A percentile compares a stretch with the other conserved stretches of the same genome.
phyloP scores from a whole-genome alignment of 2,113 vertebrate species.

The Anoura caudifer region DNA sequence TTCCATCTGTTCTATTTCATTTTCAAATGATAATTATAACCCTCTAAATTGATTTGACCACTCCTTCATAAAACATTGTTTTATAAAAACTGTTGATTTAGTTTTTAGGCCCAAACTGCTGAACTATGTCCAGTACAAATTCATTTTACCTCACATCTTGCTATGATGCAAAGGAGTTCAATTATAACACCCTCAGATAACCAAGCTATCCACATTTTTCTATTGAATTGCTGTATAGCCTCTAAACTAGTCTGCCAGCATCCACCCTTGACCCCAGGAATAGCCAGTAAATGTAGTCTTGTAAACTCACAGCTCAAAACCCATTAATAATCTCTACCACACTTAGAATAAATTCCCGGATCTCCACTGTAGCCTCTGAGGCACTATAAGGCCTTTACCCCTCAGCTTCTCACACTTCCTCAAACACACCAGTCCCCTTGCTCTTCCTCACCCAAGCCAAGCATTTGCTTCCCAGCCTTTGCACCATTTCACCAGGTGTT shows the following conservation, averaged over 20 bases:
- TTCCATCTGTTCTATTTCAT: background rate
- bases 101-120: background rate
- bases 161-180: background rate
- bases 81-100: slow-evolving; percentile 31
- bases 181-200: background rate
- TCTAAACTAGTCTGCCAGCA: background rate
- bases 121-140: background rate
- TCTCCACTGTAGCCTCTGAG: background rate
- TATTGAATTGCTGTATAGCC: background rate
- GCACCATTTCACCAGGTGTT: background rate
- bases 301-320: background rate
- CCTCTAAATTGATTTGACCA: background rate
- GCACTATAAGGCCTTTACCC: background rate
- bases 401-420: background rate
- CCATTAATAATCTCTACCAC: background rate
- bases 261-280: background rate
- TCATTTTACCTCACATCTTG: slow-evolving; percentile 28
- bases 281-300: background rate
- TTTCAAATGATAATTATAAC: background rate
- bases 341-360: background rate
- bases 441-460: background rate
- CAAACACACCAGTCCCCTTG: background rate
- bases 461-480: background rate
- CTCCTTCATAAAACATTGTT: background rate
- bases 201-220: background rate